Base-by-base conservation (phyloP, 1,140 invertebrate genomes). In the Ceratosolen fusciceps region DNA sequence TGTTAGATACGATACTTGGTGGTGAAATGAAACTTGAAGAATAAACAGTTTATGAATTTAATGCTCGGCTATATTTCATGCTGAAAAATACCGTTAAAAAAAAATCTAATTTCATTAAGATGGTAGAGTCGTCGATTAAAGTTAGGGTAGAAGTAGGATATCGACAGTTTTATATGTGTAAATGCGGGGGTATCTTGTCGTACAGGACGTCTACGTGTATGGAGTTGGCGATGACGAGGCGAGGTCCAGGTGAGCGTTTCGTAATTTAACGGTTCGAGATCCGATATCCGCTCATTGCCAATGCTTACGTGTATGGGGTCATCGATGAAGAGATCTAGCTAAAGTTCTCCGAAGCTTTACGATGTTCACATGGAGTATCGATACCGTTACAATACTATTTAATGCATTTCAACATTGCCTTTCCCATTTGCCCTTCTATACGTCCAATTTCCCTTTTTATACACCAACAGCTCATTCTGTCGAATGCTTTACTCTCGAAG, bases 321-420 rank as follows among this genome's bases (percentile, higher is more conserved):
- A 37, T 31, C 60, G 31, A 65, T 65, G 60, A 65, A 65, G 31
- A 65, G 29, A 65, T 65, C 60, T 31, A 34, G 34, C 19, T 65
- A 65, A 62, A 65, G 60, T 31, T n/a, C 31, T 65, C 31, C 0
- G 19, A 37, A 65, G 31, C 37, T 65, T 65, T 65, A 65, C 60
- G 60, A 65, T n/a, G 60, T 37, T 37, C 16, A 37, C 31, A 37
- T 37, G 5, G 19, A 65, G 19, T 65, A n/a, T 37, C 60, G 31
- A 65, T 65, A 37, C 60, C 37, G 31, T 65, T 65, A 65, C 60
- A 65, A 37, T 65, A n/a, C 7, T 65, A 65, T 65, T 62, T 37
- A 65, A 65, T 37, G 60, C 37, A n/a, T 37, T 37, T 65, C 37
- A 37, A 65, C 60, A 65, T 1, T 65, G 8, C 21, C 34, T 37